These are phyloP conservation scores for Equus quagga DNA, from an alignment of 2,113 vertebrate species.

Conservation along the genomic window DNA sequence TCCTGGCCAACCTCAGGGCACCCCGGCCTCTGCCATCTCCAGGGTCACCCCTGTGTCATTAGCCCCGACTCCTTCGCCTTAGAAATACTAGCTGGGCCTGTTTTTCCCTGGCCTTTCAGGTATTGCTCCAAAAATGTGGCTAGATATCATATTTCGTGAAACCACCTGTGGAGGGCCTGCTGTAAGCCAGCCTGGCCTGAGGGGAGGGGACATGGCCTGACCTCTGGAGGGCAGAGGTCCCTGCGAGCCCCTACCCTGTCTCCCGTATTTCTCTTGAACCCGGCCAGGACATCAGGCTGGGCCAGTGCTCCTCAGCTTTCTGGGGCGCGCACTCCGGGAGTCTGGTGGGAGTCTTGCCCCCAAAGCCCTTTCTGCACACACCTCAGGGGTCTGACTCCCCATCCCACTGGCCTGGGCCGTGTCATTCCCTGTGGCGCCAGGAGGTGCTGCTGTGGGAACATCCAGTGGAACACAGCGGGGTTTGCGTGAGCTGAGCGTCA, in stretches of 20 bases:
- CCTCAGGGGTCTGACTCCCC: background rate
- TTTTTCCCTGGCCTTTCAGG: background rate
- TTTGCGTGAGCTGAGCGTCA: rapidly evolving
- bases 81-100: background rate
- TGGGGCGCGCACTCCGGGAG: rapidly evolving
- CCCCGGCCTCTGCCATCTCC: background rate
- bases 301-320: background rate
- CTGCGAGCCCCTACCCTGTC: no score
- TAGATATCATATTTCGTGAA: rapidly evolving
- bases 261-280: background rate
- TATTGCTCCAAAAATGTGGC: rapidly evolving
- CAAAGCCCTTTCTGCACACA: no score
- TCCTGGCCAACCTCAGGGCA: rapidly evolving
- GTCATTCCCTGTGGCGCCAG: rapidly evolving
- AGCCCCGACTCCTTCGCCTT: background rate
- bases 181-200: background rate
- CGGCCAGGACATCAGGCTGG: background rate
- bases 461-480: rapidly evolving
- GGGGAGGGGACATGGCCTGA: rapidly evolving
- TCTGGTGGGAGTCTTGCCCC: background rate
- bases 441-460: background rate
- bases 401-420: rapidly evolving
- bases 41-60: rapidly evolving
- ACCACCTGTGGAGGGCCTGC: background rate
- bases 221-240: background rate